These are phyloP conservation scores for Podilymbus podiceps DNA, from an alignment of 2,113 vertebrate genomes.

Conservation along the genomic window DNA sequence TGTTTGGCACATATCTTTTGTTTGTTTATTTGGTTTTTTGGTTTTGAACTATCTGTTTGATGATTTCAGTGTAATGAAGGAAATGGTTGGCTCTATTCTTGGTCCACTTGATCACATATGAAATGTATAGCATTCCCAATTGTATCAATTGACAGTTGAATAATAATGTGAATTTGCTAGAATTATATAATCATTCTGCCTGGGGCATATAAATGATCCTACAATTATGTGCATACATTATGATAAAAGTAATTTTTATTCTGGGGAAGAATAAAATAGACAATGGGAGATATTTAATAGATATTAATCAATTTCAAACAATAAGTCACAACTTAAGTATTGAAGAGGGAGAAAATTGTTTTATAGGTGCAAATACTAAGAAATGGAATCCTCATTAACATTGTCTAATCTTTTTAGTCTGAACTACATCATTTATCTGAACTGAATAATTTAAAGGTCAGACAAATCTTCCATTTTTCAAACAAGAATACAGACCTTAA, in stretches of 20 bases:
- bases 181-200: constrained; percentile 29
- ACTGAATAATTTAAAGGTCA: constrained; percentile 48
- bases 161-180: constrained; percentile 45
- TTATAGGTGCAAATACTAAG: constrained; percentile 54
- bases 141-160: constrained; percentile 39
- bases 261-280: background rate
- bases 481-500: background rate
- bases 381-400: constrained; percentile 30
- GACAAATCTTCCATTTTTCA: constrained; percentile 36
- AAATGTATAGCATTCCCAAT: background rate
- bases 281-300: background rate
- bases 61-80: background rate
- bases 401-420: constrained; percentile 29
- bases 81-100: background rate
- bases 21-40: background rate
- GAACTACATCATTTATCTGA: constrained; percentile 25
- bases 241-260: constrained; percentile 37
- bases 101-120: background rate
- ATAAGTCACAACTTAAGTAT: constrained; percentile 36
- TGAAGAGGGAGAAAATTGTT: constrained; percentile 16
- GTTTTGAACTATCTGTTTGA: background rate
- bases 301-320: constrained; percentile 56
- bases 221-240: background rate
- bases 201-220: constrained; percentile 22
- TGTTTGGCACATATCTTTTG: background rate